Conservation (phyloP, 2,797 vertebrate species). For the Erithacus rubecula region DNA sequence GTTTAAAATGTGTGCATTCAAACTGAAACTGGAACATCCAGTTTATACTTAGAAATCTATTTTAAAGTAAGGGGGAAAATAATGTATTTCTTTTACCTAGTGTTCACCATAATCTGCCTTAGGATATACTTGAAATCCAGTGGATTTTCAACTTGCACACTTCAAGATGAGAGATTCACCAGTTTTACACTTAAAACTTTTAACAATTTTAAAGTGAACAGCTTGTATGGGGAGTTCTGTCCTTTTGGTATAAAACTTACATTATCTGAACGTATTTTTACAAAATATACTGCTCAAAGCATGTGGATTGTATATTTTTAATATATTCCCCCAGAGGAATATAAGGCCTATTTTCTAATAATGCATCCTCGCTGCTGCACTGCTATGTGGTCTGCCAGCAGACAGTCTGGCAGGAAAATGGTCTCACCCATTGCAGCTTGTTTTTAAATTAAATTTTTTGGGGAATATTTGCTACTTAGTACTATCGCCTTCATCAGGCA, state of each 20-base stretch:
- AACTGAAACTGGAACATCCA: neutral
- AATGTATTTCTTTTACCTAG: neutral
- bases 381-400: conserved; percentile 27
- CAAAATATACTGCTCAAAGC: neutral
- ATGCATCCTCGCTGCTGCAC: neutral
- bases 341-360: conserved; percentile 42
- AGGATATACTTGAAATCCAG: neutral
- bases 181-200: neutral
- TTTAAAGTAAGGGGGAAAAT: neutral
- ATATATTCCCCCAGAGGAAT: conserved; percentile 1
- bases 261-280: neutral
- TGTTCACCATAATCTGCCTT: neutral
- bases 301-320: conserved; percentile 19
- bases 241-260: neutral
- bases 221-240: neutral
- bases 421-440: conserved; percentile 29
- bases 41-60: neutral
- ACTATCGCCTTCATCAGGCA: conserved; percentile 21
- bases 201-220: neutral
- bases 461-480: neutral
- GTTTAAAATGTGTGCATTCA: neutral
- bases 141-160: neutral
- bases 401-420: conserved; percentile 52
- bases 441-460: conserved; percentile 28
- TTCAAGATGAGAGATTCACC: neutral